These are phyloP conservation scores for Bembecia ichneumoniformis DNA, from an alignment of 2,888 invertebrate genomes.

Conservation along the genomic window DNA sequence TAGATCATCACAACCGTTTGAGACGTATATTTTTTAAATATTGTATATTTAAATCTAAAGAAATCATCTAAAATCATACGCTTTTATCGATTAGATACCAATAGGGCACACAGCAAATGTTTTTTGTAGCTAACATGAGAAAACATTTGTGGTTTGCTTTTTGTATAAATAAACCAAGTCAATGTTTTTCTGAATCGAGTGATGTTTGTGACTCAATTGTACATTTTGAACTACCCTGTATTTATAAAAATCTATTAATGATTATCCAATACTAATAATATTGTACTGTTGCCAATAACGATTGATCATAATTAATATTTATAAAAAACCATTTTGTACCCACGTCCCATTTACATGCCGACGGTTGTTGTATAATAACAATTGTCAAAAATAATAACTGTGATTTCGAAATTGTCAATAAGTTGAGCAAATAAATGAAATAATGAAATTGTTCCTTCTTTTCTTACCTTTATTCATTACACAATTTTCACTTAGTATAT, in stretches of 20 bases:
- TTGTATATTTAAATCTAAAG: no score
- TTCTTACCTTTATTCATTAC: background rate
- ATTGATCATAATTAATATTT: constrained; percentile 52
- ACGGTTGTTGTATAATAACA: constrained; percentile 54
- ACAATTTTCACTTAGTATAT: background rate
- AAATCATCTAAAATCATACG: no score
- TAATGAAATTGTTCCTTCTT: constrained; percentile 31
- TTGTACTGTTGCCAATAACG: constrained; percentile 63
- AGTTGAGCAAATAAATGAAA: constrained; percentile 72
- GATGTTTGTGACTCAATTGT: background rate
- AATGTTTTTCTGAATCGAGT: background rate
- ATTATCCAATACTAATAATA: constrained; percentile 49
- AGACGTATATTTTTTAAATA: no score
- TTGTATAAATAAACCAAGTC: no score
- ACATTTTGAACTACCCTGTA: background rate
- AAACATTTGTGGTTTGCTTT: no score
- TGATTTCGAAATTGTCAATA: constrained; percentile 73
- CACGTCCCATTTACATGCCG: constrained; percentile 64
- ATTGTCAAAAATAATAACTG: constrained; percentile 68
- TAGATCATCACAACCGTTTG: no score
- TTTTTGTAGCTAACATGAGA: no score
- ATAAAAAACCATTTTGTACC: constrained; percentile 66
- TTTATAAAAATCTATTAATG: background rate
- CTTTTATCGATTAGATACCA: no score
- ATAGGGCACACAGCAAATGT: no score